Base-by-base conservation (phyloP, 2,113 vertebrate genomes). In the Serilophus lunatus region DNA sequence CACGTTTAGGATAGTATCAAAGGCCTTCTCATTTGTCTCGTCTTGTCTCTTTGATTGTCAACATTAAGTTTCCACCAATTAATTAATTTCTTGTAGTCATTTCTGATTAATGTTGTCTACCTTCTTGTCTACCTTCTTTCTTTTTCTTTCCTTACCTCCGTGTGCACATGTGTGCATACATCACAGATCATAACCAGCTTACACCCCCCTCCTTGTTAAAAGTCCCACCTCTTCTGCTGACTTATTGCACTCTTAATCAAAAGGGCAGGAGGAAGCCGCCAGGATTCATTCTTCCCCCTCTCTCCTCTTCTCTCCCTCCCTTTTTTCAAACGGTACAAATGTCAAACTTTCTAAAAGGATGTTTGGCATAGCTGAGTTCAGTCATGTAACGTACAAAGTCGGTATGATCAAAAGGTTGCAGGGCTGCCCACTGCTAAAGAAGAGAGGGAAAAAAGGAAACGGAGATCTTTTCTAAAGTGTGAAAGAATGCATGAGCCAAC, bases 341-440 rank as follows among this genome's bases (percentile, higher is more conserved):
- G 97, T 98, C 98, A 98, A 93, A 97, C 97, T 98, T 98, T 95
- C 97, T 98, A 84, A 98, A 95, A 98, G 97, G 96, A 97, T 98
- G 97, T 98, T 97, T 98, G 97, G 97, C 96, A 97, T 96, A 97
- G 96, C 96, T 86, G 97, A 98, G 97, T 98, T 98, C 98, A 98
- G 97, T 97, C 97, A 65, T 95, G 94, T 93, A 98, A 97, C 0
- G 83, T 96, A 98, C 97, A 98, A 98, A 98, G 97, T 96, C 90
- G 64, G 95, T 72, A 97, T 97, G 97, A 98, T 98, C 97, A 98
- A 98, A 98, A 98, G 97, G 97, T 96, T 98, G 96, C 94, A 96
- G 95, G 86, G 91, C 96, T 97, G 97, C 97, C 98, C 98, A 97
- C 97, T 97, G 97, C 96, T 98, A 96, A 97, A 96, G 97, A 96